Evolutionary conservation across 2,888 invertebrate genomes (phyloP), one percentile per base, ranked within the genome.

Genomic region (Drosophila koepferae): DNA sequence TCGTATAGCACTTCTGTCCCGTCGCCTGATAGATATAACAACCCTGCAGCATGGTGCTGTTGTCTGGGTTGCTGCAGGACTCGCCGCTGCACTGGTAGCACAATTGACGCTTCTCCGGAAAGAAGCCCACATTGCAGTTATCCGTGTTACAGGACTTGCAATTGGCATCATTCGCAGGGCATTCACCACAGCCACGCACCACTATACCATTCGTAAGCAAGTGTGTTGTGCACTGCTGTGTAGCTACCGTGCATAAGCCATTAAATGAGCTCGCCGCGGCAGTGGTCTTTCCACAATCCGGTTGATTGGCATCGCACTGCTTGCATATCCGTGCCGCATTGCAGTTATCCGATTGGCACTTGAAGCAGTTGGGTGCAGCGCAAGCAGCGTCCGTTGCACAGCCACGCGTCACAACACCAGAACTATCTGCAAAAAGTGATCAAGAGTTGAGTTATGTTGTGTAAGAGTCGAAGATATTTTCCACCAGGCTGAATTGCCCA

Each of bases 301-400:
- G 14, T 48, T 81, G 74, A 0, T 59, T 3, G n/a, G 54, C 73
- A 7, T 56, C 31, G 58, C 92, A 92, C 0, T 38, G 44, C 48
- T 89, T 87, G 68, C 92, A 92, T 20, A 89, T 58, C 16, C 63
- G 53, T 20, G 74, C 38, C 12, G 23, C 40, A 36, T 91, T 91
- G 68, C 86, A 77, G 0, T 69, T 65, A 1, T 72, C 73, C 0
- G 1, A 0, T 0, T 0, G 5, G 31, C 91, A 91, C 8, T 7
- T 18, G 2, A 36, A 3, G 46, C 72, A 77, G 2, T 3, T 41
- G 10, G 74, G 61, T 0, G n/a, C 12, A 2, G 2, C 6, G 36
- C 85, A 83, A 7, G 20, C 10, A 0, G 0, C n/a, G 0, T 5
- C 40, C 1, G 34, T 12, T 2, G 63, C 3, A 44, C 91, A 91